Evolutionary conservation across 1,140 invertebrate species (phyloP).

Genomic region (Drosophila auraria): DNA sequence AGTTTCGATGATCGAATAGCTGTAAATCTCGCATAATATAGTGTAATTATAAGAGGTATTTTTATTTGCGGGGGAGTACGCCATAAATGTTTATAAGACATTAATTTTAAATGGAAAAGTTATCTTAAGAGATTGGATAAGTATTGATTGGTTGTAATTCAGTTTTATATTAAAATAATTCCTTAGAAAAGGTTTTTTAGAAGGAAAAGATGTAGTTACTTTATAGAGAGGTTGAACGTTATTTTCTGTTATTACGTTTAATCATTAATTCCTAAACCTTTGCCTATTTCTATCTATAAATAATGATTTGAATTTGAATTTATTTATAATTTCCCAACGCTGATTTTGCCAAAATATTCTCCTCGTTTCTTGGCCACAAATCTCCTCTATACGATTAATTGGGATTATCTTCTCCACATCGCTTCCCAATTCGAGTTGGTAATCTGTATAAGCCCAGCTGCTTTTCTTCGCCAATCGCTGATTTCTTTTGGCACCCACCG

Average conservation of each 20-base stretch:
- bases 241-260: background rate
- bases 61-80: slow-evolving; percentile 15
- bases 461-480: slow-evolving; percentile 18
- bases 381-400: slow-evolving; percentile 31
- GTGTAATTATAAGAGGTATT: slow-evolving; percentile 9
- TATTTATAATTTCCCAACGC: too few species aligned
- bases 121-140: background rate
- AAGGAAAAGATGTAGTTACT: too few species aligned
- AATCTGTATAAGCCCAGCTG: slow-evolving; percentile 6
- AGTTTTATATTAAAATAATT: background rate
- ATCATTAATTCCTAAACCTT: background rate
- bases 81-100: slow-evolving; percentile 3
- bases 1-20: slow-evolving; percentile 17
- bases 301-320: background rate
- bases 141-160: background rate
- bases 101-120: background rate
- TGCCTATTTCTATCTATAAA: background rate
- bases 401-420: slow-evolving; percentile 38
- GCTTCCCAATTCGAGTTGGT: slow-evolving; percentile 29
- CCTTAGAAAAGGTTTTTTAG: too few species aligned
- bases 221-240: background rate
- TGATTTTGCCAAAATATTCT: background rate
- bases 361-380: background rate
- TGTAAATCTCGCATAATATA: slow-evolving; percentile 11
- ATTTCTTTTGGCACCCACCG: slow-evolving; percentile 46